phyloP scores from a whole-genome alignment of 1,140 invertebrate genomes.

The Drosophila lacteicornis region DNA sequence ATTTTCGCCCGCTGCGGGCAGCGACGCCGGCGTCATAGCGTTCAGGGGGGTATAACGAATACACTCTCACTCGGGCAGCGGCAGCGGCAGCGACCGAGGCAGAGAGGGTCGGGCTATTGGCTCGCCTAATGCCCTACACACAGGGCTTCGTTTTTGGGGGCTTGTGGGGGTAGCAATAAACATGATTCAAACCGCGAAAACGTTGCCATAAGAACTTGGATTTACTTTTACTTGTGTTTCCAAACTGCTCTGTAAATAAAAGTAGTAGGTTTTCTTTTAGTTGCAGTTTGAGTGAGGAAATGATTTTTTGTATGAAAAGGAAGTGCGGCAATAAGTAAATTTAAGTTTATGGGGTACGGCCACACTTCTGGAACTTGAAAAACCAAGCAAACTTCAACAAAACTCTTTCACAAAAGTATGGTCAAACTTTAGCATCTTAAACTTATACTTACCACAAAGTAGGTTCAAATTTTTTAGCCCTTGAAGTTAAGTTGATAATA shows the following conservation, averaged over 20 bases:
- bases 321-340: not conserved
- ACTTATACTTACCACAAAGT: not conserved
- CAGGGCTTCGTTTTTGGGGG: conserved; percentile 21
- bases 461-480: not conserved
- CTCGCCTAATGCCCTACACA: conserved; percentile 53
- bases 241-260: conserved; percentile 8
- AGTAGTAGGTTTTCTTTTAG: not conserved
- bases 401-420: not conserved
- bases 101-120: conserved; percentile 40
- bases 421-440: not conserved
- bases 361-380: too few relatives aligned
- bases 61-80: conserved; percentile 48
- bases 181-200: conserved; percentile 14
- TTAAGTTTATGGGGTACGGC: not conserved
- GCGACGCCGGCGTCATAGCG: conserved; percentile 61
- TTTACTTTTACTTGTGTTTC: conserved; percentile 16
- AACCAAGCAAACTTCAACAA: not conserved
- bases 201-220: conserved; percentile 20
- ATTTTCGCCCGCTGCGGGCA: conserved; percentile 64
- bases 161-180: conserved; percentile 9
- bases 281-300: not conserved
- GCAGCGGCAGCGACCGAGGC: conserved; percentile 17
- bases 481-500: too few relatives aligned
- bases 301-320: not conserved
- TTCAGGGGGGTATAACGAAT: conserved; percentile 40